These are phyloP conservation scores for Thamnophis sirtalis DNA, from an alignment of 2,113 vertebrate species.

Conservation along the genomic window DNA sequence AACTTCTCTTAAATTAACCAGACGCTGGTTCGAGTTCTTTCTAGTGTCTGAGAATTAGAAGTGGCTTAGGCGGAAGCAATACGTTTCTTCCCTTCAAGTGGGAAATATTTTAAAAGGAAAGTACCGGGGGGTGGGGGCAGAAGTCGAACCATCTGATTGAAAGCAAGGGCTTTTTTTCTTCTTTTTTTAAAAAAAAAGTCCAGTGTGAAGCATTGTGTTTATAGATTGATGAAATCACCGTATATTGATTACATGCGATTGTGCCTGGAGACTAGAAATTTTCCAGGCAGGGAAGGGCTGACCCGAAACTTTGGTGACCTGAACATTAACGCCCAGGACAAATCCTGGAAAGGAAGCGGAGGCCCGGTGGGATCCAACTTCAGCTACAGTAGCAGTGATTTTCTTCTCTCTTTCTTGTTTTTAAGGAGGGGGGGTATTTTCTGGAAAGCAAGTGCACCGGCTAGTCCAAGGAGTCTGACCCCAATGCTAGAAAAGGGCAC, in stretches of 20 bases:
- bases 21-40: neutral
- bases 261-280: neutral
- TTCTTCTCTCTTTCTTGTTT: neutral
- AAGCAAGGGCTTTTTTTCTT: neutral
- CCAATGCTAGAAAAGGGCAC: conserved; percentile 68
- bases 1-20: neutral
- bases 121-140: too few relatives aligned
- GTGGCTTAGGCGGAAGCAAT: neutral
- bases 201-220: neutral
- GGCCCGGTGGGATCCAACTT: neutral
- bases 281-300: neutral
- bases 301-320: neutral
- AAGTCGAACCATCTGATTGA: neutral
- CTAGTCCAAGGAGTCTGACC: conserved; percentile 65
- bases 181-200: neutral
- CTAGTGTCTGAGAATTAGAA: neutral
- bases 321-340: neutral
- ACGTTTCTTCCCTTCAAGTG: neutral
- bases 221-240: neutral
- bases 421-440: neutral
- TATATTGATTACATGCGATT: neutral
- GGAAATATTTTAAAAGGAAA: neutral
- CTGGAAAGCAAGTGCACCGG: conserved; percentile 65
- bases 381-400: neutral
- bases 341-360: neutral